Evolutionary conservation across 1,140 invertebrate species (phyloP), one percentile per base, ranked within the genome.

Genomic region (Drosophila ironensis): DNA sequence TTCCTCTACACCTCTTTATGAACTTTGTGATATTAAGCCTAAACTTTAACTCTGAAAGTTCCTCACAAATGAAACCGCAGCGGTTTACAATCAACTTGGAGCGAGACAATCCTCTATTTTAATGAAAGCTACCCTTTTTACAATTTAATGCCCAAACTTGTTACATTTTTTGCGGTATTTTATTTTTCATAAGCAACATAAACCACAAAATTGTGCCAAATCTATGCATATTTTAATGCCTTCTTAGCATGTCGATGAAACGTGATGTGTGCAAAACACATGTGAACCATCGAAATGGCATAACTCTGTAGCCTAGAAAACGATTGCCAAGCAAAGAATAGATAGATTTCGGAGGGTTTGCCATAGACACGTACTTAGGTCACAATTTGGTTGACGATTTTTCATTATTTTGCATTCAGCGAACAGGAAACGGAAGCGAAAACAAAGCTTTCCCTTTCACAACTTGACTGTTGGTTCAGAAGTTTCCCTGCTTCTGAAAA

Each of bases 321-420:
- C 0, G 8, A n/a, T n/a, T n/a, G n/a, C n/a, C n/a, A n/a, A 14
- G 2, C 30, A 33, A 30, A 40, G 5, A 54, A 44, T 11, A 17
- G 41, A 50, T 9, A 41, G 27, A 33, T 37, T 6, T 24, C 27
- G 7, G 9, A 37, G 17, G 16, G 47, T 33, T 28, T 56, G 25
- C 60, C 53, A 48, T 47, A 50, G 54, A 48, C 78, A 84, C 73
- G 77, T 77, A 66, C 53, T 57, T 33, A 46, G 45, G 30, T 14
- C 69, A 54, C 78, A 64, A 66, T 73, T 73, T 63, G 44, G 37
- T 28, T 16, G 24, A 50, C 59, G 59, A 82, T 82, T 82, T 84
- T 73, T 82, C 69, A 73, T 82, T 82, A 70, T 38, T 82, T 77
- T 77, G 78, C 69, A 77, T 73, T 63, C 69, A 69, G 24, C 17